These are phyloP conservation scores for Pectinophora gossypiella DNA, from an alignment of 1,140 invertebrate genomes.

Conservation along the genomic window DNA sequence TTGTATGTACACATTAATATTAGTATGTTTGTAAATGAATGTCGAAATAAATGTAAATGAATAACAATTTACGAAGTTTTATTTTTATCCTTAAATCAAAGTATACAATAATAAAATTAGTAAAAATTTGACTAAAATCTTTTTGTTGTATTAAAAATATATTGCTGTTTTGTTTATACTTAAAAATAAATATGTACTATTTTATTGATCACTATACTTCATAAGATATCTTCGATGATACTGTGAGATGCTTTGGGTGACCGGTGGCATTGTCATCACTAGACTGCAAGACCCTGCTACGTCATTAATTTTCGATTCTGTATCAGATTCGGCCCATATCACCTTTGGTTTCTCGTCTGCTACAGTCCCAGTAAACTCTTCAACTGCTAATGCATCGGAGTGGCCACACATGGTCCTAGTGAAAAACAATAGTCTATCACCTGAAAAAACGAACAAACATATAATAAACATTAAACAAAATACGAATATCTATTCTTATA, in stretches of 20 bases:
- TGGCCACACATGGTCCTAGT: slow-evolving; percentile 35
- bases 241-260: slow-evolving; percentile 25
- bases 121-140: neutral
- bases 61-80: slow-evolving; percentile 32
- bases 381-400: slow-evolving; percentile 34
- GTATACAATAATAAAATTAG: neutral
- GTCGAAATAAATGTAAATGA: slow-evolving; percentile 66
- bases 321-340: slow-evolving; percentile 24
- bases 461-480: too few species aligned
- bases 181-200: neutral
- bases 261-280: slow-evolving; percentile 33
- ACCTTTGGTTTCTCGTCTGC: slow-evolving; percentile 25
- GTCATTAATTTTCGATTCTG: slow-evolving; percentile 37
- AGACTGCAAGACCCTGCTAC: slow-evolving; percentile 42
- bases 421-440: slow-evolving; percentile 37
- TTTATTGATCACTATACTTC: neutral
- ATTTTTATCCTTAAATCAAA: neutral
- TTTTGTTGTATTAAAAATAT: neutral
- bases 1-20: slow-evolving; percentile 55
- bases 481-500: too few species aligned
- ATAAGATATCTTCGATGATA: slow-evolving; percentile 23
- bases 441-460: too few species aligned
- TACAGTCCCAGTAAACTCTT: slow-evolving; percentile 28
- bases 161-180: neutral
- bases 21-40: slow-evolving; percentile 65